Base-by-base conservation (phyloP, 2,797 vertebrate species). In the Onychomys leucogaster region DNA sequence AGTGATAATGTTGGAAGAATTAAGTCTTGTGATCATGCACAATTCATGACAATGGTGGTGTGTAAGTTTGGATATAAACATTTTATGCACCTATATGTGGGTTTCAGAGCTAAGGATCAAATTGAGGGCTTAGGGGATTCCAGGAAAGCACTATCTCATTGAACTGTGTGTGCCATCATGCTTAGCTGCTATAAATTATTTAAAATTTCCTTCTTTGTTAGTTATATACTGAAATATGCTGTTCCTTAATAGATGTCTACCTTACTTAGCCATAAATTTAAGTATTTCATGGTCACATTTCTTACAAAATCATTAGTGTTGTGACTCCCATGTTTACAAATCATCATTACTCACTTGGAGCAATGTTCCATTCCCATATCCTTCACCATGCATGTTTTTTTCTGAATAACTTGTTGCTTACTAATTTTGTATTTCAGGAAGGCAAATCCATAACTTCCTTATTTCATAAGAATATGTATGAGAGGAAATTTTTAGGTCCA, bases 11-110 rank as follows among this genome's bases (percentile, higher is more conserved):
- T 76, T 37, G 6, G 5, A 90, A 92, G 85, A 61, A 93, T 23
- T 12, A 55, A 71, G 65, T 96, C 97, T 89, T 84, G 90, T 57
- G 61, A 97, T 61, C 71, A 59, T 19, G 49, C 13, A 89, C 80
- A 94, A 32, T 81, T 67, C 89, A n/a, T 71, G 46, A 83, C 82
- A 77, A 86, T 89, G 13, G 34, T 71, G n/a, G 49, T 52, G 73
- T 95, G 16, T 92, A 61, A 85, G 96, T 97, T 97, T 43, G 63
- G 52, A 14, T 77, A 63, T 61, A 73, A 63, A 63, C 2, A 10
- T 34, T 41, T 43, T 76, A 89, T 84, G 82, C 46, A 49, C 16
- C 9, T 65, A 55, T 55, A 41, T 12, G 67, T 67, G 61, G 49
- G 5, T 46, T 77, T 61, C 57, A 46, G 25, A 61, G 57, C 7